Evolutionary conservation across 2,888 invertebrate species (phyloP), one percentile per base, ranked within the genome.

Genomic region (Tortricodes alternella): DNA sequence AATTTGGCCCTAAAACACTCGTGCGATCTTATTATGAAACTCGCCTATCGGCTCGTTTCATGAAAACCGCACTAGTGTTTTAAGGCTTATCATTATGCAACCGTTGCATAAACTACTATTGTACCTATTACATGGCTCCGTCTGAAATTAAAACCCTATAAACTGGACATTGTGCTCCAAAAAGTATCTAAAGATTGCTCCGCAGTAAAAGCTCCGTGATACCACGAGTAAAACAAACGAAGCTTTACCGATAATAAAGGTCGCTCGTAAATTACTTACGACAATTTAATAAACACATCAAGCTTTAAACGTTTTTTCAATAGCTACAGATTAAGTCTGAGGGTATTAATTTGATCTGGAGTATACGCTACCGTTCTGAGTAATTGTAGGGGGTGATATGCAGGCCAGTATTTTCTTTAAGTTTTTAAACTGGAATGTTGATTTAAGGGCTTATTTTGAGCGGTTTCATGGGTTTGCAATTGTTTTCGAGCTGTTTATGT

Each of bases 251-350:
- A 57, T 59, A 50, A 43, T 59, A 55, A 46, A 46, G 38, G 57
- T 52, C 56, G 51, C 41, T 77, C 77, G 77, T 84, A 86, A 87
- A 87, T 88, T 77, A 81, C 77, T 73, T 75, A 76, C 70, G 84
- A 87, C 85, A 85, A 82, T 87, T 87, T 89, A 88, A 89, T 89
- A 88, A 83, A 89, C 84, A 86, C 86, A 86, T 87, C 85, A 86
- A 71, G 74, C 67, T 73, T 72, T 84, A 86, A 87, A 86, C 74
- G 81, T 76, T 81, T 83, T 79, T 81, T 83, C 85, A 83, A 86
- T 83, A 80, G 80, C 80, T 73, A 66, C 71, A 78, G 83, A 84
- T 82, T 80, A 74, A 70, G 79, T 82, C 83, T 71, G 63, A 62
- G 64, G 67, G 74, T 78, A 87, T 83, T 85, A 84, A 87, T 89